Evolutionary conservation across 2,113 vertebrate genomes (phyloP).

Genomic region (Pipa parva): DNA sequence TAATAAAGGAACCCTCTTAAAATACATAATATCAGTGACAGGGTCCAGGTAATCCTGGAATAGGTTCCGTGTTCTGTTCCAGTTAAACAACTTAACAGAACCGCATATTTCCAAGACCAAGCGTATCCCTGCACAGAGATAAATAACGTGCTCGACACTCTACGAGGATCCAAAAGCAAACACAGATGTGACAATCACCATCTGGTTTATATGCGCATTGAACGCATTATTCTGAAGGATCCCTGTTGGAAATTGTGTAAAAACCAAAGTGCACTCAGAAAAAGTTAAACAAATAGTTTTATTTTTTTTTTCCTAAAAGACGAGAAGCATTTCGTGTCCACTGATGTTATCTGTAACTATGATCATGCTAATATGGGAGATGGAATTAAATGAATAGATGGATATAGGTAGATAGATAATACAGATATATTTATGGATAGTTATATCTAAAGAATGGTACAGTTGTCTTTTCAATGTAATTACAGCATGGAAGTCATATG

Average conservation of each 20-base stretch:
- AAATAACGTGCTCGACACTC: not conserved
- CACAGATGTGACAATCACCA: conserved; percentile 28
- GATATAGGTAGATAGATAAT: too few species aligned
- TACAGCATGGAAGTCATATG: too few species aligned
- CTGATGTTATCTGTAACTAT: too few species aligned
- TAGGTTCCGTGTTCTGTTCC: not conserved
- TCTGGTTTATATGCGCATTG: conserved; percentile 17
- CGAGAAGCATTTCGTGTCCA: not conserved
- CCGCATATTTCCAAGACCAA: too few species aligned
- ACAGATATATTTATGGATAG: too few species aligned
- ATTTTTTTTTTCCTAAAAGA: not conserved
- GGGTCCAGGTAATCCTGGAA: not conserved
- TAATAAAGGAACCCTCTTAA: not conserved
- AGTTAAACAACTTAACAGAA: not conserved
- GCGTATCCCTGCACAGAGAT: too few species aligned
- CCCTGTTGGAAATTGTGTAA: not conserved
- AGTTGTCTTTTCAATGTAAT: too few species aligned
- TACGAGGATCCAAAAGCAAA: conserved; percentile 23
- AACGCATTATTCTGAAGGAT: not conserved
- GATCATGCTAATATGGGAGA: too few species aligned
- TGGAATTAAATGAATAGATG: too few species aligned
- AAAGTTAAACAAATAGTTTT: not conserved
- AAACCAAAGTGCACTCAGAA: too few species aligned
- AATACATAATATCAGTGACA: not conserved
- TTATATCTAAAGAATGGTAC: too few species aligned